Evolutionary conservation across 2,888 invertebrate species (phyloP).

Genomic region (Ennomos erosarius): DNA sequence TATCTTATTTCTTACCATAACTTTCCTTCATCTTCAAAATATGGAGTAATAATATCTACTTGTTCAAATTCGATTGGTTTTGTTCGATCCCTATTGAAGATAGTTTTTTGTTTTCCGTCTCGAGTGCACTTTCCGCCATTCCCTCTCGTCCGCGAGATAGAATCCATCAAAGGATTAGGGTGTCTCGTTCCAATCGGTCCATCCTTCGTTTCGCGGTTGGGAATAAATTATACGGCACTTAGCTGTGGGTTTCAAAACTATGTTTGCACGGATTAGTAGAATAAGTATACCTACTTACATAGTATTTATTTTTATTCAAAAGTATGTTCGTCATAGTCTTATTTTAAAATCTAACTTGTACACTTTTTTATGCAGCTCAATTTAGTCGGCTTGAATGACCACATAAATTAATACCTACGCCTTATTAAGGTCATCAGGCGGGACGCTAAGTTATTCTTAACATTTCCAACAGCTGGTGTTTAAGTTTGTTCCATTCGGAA

Average conservation of each 20-base stretch:
- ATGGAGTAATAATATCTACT: conserved; percentile 9
- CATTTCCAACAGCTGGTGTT: conserved; percentile 16
- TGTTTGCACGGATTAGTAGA: conserved; percentile 18
- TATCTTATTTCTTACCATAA: conserved; percentile 6
- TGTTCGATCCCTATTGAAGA: conserved; percentile 29
- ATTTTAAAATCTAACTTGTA: too few relatives aligned
- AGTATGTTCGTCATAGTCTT: too few relatives aligned
- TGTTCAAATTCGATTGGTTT: conserved; percentile 27
- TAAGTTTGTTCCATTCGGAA: conserved; percentile 25
- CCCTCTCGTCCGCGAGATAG: conserved; percentile 53
- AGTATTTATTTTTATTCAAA: too few relatives aligned
- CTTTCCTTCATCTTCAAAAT: conserved; percentile 3
- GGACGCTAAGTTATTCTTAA: conserved; percentile 15
- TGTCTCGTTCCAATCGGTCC: conserved; percentile 70
- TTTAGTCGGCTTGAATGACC: neutral
- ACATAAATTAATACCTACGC: too few relatives aligned
- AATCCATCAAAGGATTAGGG: conserved; percentile 83
- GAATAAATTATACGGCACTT: conserved; percentile 81
- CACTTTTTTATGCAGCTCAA: too few relatives aligned
- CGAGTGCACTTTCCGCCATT: conserved; percentile 73
- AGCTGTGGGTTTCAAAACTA: conserved; percentile 60
- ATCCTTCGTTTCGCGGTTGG: conserved; percentile 71
- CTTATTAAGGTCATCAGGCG: conserved; percentile 5
- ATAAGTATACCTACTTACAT: too few relatives aligned
- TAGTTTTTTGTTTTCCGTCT: conserved; percentile 61